Conservation (phyloP, 2,113 vertebrate species). For the Eublepharis macularius region DNA sequence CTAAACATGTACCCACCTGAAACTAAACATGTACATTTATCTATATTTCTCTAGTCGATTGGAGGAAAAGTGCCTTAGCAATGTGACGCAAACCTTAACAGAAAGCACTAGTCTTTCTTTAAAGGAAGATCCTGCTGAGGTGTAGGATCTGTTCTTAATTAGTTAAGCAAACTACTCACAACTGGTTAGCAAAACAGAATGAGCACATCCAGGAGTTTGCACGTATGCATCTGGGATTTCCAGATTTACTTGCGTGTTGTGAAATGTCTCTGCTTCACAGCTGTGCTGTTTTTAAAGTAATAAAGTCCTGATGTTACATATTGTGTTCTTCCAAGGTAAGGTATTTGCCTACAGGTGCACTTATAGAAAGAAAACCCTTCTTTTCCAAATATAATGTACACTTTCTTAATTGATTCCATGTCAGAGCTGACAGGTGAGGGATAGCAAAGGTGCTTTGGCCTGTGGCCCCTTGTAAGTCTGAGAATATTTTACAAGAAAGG, state of each 20-base stretch:
- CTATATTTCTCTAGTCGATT: not conserved
- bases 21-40: too few relatives aligned
- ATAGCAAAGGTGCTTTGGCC: not conserved
- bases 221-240: not conserved
- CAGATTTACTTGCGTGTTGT: not conserved
- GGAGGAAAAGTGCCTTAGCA: not conserved
- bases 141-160: not conserved
- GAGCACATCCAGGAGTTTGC: not conserved
- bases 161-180: not conserved
- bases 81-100: not conserved
- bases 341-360: not conserved
- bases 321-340: not conserved
- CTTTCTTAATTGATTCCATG: fast-evolving
- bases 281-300: not conserved
- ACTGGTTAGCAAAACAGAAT: not conserved
- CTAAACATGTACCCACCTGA: too few relatives aligned
- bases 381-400: not conserved
- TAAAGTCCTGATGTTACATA: not conserved
- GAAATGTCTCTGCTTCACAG: not conserved
- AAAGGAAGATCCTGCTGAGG: not conserved
- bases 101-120: not conserved
- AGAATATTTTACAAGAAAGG: not conserved
- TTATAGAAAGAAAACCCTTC: not conserved
- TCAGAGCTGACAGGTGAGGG: not conserved
- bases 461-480: fast-evolving